phyloP scores from a whole-genome alignment of 2,113 vertebrate species.

The Natator depressus region DNA sequence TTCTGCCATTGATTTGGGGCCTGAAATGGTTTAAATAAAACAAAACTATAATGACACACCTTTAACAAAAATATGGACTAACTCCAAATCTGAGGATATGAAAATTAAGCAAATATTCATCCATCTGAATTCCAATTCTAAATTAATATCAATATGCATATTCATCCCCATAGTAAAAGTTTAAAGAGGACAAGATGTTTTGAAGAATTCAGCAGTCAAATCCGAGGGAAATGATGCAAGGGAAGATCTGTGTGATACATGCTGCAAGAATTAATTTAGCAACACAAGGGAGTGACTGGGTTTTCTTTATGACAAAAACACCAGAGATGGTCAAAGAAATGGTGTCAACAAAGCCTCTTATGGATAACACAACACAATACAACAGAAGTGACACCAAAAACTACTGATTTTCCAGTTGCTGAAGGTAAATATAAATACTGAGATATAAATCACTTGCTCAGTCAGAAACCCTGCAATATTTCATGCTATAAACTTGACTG shows the following conservation, averaged over 20 bases:
- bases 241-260: background rate
- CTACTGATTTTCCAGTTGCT: background rate
- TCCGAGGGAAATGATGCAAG: slow-evolving; percentile 1
- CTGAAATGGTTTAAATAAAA: background rate
- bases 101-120: slow-evolving; percentile 9
- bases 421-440: background rate
- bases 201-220: slow-evolving; percentile 13
- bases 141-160: background rate
- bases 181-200: background rate
- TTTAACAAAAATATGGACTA: background rate
- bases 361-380: accelerated
- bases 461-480: background rate
- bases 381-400: accelerated
- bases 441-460: background rate
- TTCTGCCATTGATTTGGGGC: background rate
- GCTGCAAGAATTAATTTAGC: slow-evolving; percentile 7
- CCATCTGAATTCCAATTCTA: background rate
- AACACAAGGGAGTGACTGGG: background rate
- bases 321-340: slow-evolving; percentile 32
- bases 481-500: background rate
- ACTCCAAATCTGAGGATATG: background rate
- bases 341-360: slow-evolving; percentile 23
- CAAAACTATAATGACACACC: background rate
- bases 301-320: slow-evolving; percentile 31
- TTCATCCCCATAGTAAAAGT: background rate